Conservation (phyloP, 2,113 vertebrate species). For the Trachemys scripta region DNA sequence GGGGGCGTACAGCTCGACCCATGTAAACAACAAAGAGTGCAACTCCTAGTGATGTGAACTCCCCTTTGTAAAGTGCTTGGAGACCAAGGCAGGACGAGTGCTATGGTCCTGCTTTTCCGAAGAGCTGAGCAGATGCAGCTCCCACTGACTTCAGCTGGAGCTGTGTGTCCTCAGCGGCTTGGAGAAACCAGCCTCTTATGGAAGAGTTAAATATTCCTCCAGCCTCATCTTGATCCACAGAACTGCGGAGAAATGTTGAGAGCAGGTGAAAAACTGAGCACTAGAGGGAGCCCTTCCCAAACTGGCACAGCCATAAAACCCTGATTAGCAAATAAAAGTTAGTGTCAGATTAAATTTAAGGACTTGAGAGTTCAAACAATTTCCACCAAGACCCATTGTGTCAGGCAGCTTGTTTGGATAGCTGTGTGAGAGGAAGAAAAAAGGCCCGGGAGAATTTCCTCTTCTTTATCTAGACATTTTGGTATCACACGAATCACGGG, state of each 20-base stretch:
- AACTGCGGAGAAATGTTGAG: background rate
- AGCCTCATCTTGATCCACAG: rapidly evolving
- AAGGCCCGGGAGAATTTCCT: background rate
- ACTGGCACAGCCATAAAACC: background rate
- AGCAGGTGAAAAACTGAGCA: background rate
- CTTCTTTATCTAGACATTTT: rapidly evolving
- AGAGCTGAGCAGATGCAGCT: background rate
- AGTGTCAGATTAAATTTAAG: rapidly evolving
- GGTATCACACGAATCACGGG: background rate
- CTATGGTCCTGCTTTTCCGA: background rate
- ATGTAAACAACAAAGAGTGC: rapidly evolving
- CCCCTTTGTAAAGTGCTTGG: background rate
- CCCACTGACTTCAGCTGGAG: background rate
- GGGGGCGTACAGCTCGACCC: background rate
- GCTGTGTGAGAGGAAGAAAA: background rate
- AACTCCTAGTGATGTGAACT: rapidly evolving
- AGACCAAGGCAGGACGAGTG: background rate
- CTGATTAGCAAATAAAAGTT: background rate
- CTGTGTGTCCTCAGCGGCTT: rapidly evolving
- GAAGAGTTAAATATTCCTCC: background rate
- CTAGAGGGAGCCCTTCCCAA: conserved; percentile 45
- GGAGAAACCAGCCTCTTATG: rapidly evolving
- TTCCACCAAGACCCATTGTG: rapidly evolving
- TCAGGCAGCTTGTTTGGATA: rapidly evolving
- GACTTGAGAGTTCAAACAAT: background rate